Conservation (phyloP, 2,113 vertebrate genomes). For the Verasper variegatus region DNA sequence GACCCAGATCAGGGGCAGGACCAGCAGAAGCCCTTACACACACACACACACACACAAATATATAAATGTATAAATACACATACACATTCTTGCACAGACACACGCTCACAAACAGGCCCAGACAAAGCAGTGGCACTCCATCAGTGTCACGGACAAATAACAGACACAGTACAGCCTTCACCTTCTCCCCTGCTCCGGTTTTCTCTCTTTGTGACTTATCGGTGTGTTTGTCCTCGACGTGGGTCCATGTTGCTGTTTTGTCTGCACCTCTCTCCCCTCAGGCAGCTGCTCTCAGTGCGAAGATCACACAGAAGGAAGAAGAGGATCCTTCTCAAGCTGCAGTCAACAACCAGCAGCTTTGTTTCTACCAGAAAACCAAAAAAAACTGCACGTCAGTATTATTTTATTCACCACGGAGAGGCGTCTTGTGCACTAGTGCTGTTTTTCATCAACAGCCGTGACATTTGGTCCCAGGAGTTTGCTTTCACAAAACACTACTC, state of each 20-base stretch:
- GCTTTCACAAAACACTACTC: constrained; percentile 3
- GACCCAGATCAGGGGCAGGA: constrained; percentile 71
- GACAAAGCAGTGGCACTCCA: constrained; percentile 28
- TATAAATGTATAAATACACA: neutral
- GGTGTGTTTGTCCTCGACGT: constrained; percentile 51
- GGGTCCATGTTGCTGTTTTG: constrained; percentile 49
- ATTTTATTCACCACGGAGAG: neutral
- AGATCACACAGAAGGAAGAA: constrained; percentile 25
- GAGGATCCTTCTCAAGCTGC: constrained; percentile 7
- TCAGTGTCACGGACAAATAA: constrained; percentile 49
- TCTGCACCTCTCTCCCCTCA: constrained; percentile 45
- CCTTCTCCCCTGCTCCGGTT: constrained; percentile 15
- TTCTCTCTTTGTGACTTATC: constrained; percentile 60
- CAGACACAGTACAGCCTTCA: constrained; percentile 51
- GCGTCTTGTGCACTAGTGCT: neutral
- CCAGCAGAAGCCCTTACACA: constrained; percentile 52
- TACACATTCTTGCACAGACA: constrained; percentile 8
- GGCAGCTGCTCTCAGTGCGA: constrained; percentile 44
- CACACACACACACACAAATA: constrained; percentile 28
- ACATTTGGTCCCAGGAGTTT: constrained; percentile 2
- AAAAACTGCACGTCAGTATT: neutral
- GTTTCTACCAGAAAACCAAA: constrained; percentile 6
- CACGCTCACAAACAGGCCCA: constrained; percentile 11
- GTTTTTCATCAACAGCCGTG: constrained; percentile 9
- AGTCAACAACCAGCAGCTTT: constrained; percentile 36